Evolutionary conservation across 37 sponge, comb jelly and placozoan species (phyloP).

Genomic region (Axinella damicornis): DNA sequence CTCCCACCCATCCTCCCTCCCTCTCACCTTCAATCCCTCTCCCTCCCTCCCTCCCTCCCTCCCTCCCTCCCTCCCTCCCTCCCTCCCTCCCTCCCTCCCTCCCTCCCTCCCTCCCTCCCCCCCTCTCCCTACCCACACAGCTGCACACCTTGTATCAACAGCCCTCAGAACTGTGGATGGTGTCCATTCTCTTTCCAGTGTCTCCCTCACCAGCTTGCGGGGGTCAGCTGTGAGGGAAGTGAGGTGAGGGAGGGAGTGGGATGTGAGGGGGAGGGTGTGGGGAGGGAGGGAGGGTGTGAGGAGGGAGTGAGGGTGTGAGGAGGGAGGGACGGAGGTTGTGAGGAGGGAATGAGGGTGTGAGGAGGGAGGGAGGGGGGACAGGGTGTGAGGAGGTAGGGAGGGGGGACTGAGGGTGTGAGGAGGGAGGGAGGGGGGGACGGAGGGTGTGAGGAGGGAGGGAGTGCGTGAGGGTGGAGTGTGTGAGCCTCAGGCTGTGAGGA

Average conservation of each 20-base stretch:
- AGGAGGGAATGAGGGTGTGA: background rate
- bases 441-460: too few species aligned
- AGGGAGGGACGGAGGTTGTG: background rate
- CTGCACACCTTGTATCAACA: conserved; percentile 26
- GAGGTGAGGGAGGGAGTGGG: background rate
- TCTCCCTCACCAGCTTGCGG: background rate
- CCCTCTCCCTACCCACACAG: background rate
- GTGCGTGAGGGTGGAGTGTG: background rate
- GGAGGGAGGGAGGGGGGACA: background rate
- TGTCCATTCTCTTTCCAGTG: conserved; percentile 42
- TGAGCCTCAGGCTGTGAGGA: background rate
- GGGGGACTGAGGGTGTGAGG: conserved; percentile 5
- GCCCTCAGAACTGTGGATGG: conserved; percentile 10
- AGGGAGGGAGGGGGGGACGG: too few species aligned
- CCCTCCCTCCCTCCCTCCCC: background rate
- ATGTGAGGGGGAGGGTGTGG: background rate
- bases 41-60: background rate
- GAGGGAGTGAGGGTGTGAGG: background rate
- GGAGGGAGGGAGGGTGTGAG: background rate
- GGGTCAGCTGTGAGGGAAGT: too few species aligned
- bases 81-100: background rate
- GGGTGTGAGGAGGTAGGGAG: background rate
- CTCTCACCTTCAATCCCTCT: conserved; percentile 22
- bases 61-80: background rate
- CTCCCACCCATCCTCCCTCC: conserved; percentile 17